Base-by-base conservation (phyloP, 2,797 vertebrate species). In the Pangasius mekongensis region DNA sequence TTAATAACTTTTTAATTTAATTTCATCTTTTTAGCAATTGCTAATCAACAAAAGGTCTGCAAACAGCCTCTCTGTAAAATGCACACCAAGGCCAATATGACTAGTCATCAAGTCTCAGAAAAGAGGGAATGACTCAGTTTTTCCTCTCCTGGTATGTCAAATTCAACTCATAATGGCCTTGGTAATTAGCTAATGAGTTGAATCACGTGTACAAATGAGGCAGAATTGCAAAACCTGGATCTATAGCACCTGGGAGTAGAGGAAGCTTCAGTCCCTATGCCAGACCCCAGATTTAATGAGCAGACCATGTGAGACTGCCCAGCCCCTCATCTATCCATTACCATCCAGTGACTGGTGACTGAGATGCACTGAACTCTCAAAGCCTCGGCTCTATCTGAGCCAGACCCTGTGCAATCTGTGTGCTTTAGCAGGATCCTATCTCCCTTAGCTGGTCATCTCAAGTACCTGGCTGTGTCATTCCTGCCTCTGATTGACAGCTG, bases 381-480 rank as follows among this genome's bases (percentile, higher is more conserved):
- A 92, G 84, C 91, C 88, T 80, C 85, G 58, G 87, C 62, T 89
- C 84, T 85, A 81, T 84, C 84, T 73, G 66, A 90, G 88, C 89
- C 2, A 39, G 54, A 88, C 74, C 43, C 67, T 94, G 93, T 93
- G 93, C 80, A 92, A 93, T 94, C 92, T 92, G 91, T 91, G 91
- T 89, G 87, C 91, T 95, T 94, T 93, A 93, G 94, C 93, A 89
- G 73, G 92, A 92, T 89, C 92, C 66, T 88, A 83, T 39, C 80
- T 94, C 93, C 92, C 90, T 87, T 90, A 91, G 92, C 91, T 80
- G 92, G 89, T 93, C 93, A 94, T 95, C 93, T 93, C 89, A 93
- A 91, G 74, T 78, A 87, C 39, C 89, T 91, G 92, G 89, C 88
- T 81, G 89, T 92, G 92, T 92, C 89, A 93, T 90, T 90, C 91